Percentiles rank a stretch among this genome's conserved stretches.
phyloP scores from a whole-genome alignment of 2,113 vertebrate species.

The Spizaetus ornatus region DNA sequence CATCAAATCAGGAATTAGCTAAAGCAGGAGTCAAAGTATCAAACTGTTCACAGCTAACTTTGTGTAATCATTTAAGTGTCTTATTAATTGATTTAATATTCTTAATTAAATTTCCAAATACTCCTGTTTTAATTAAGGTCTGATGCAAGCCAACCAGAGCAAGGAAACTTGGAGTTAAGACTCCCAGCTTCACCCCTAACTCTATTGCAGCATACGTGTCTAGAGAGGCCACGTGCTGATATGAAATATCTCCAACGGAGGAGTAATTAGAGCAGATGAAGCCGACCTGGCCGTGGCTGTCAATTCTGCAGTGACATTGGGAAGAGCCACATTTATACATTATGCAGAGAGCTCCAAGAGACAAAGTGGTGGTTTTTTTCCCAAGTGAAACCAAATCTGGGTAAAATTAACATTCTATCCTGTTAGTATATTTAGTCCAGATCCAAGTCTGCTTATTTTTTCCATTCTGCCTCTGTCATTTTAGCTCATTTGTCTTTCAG shows the following conservation, averaged over 20 bases:
- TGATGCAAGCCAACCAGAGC: background rate
- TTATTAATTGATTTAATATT: background rate
- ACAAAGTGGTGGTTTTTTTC: background rate
- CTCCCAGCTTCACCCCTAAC: background rate
- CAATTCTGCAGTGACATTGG: background rate
- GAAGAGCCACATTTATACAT: background rate
- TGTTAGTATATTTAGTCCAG: slow-evolving; percentile 17
- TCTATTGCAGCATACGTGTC: accelerated
- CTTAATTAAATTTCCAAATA: background rate
- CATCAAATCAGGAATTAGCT: background rate
- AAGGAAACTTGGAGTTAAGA: background rate
- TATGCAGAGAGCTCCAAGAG: background rate
- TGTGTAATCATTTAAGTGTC: background rate
- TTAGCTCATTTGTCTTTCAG: background rate
- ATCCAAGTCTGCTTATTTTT: slow-evolving; percentile 37
- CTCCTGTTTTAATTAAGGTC: background rate
- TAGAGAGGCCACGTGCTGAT: background rate
- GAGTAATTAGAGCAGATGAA: background rate
- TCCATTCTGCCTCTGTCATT: slow-evolving; percentile 29
- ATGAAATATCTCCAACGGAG: background rate
- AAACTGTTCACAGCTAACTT: background rate
- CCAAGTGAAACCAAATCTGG: slow-evolving; percentile 30
- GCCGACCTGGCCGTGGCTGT: background rate
- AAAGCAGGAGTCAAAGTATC: background rate
- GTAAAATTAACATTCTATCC: slow-evolving; percentile 37